Evolutionary conservation across 2,113 vertebrate genomes (phyloP).

Genomic region (Xerus inauris): DNA sequence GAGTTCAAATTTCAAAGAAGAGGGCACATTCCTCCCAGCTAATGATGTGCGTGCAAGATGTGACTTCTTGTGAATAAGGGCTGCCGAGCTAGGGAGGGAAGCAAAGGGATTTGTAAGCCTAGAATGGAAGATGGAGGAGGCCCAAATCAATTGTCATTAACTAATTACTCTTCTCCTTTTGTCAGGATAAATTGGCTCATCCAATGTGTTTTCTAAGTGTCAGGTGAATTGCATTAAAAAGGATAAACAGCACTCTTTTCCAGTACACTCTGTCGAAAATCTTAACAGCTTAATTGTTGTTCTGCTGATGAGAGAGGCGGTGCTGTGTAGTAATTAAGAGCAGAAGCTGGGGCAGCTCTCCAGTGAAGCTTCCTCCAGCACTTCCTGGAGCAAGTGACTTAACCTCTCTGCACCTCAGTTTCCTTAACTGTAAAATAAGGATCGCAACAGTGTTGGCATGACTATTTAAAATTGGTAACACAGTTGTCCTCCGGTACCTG

Average conservation of each 20-base stretch:
- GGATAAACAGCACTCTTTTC: conserved; percentile 71
- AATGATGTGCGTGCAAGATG: not conserved
- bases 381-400: not conserved
- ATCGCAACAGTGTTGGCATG: not conserved
- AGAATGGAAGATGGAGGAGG: not conserved
- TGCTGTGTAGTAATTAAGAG: conserved; percentile 59
- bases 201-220: conserved; percentile 65
- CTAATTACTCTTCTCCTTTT: conserved; percentile 75
- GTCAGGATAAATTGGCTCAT: conserved; percentile 72
- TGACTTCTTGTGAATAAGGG: not conserved
- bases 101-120: not conserved
- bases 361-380: not conserved
- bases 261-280: conserved; percentile 48
- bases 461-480: not conserved
- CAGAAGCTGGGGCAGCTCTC: not conserved
- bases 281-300: conserved; percentile 75
- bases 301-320: conserved; percentile 59
- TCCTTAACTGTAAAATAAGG: not conserved
- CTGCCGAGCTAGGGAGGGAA: not conserved
- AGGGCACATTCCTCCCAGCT: not conserved
- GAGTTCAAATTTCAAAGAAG: conserved; percentile 12
- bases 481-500: too few relatives aligned
- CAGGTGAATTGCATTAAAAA: conserved; percentile 73
- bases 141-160: conserved; percentile 72
- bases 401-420: not conserved